These are phyloP conservation scores for Dolichallabes microphthalmus DNA, from an alignment of 2,113 vertebrate species.

Conservation along the genomic window DNA sequence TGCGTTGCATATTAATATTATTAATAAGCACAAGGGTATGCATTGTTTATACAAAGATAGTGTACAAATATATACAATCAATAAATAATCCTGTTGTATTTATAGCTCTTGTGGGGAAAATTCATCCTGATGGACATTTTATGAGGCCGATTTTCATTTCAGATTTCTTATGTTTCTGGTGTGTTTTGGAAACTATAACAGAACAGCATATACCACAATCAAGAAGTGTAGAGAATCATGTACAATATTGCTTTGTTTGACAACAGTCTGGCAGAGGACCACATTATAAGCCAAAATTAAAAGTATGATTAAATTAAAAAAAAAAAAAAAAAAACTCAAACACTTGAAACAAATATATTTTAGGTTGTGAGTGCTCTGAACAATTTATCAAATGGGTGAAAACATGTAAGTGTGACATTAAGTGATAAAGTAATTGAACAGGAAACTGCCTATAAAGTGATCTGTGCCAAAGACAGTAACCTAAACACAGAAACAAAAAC, in stretches of 20 bases:
- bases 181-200: not conserved
- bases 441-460: slow-evolving; percentile 69
- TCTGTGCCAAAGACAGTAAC: slow-evolving; percentile 68
- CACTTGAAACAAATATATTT: not conserved
- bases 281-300: not conserved
- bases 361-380: not conserved
- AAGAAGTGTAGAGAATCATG: not conserved
- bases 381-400: not conserved
- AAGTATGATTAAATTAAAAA: not conserved
- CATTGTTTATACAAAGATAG: slow-evolving; percentile 65
- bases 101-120: slow-evolving; percentile 55
- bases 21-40: slow-evolving; percentile 1
- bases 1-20: slow-evolving; percentile 58
- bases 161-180: slow-evolving; percentile 34
- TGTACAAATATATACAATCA: slow-evolving; percentile 79
- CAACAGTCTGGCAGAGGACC: not conserved
- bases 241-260: not conserved
- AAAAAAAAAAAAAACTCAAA: not conserved
- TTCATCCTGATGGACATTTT: slow-evolving; percentile 48
- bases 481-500: slow-evolving; percentile 57
- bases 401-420: slow-evolving; percentile 29
- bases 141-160: slow-evolving; percentile 1
- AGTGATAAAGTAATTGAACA: slow-evolving; percentile 3
- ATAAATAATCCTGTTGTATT: slow-evolving; percentile 72
- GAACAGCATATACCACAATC: not conserved